A percentile compares a stretch with the other conserved stretches of the same genome.
These are phyloP conservation scores for Hipparchia semele DNA, from an alignment of 2,888 invertebrate species.

Conservation along the genomic window DNA sequence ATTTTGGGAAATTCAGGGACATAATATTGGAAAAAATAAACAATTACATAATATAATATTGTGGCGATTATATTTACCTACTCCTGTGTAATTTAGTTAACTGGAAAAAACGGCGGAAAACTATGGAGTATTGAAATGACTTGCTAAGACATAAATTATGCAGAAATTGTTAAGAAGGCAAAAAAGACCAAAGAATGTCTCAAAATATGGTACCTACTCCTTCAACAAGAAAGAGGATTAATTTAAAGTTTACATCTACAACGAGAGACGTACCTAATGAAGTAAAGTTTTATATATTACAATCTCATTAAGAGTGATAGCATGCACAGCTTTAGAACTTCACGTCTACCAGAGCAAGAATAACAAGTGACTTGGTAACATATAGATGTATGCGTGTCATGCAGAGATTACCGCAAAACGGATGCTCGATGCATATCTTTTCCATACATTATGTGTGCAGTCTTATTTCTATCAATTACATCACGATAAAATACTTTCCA, in stretches of 20 bases:
- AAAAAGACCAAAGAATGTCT: too few relatives aligned
- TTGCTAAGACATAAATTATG: too few relatives aligned
- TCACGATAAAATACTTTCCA: not conserved
- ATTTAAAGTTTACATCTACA: not conserved
- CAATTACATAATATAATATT: not conserved
- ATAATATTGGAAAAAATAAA: not conserved
- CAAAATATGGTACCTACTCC: too few relatives aligned
- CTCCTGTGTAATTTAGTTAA: too few relatives aligned
- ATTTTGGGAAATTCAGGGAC: not conserved
- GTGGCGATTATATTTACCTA: too few relatives aligned
- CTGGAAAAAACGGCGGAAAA: too few relatives aligned
- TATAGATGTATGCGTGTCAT: conserved; percentile 13
- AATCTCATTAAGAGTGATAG: conserved; percentile 4
- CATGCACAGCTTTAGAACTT: conserved; percentile 9
- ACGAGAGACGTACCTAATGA: not conserved
- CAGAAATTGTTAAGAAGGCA: too few relatives aligned
- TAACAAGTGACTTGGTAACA: not conserved
- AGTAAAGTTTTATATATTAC: not conserved
- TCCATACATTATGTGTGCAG: conserved; percentile 19
- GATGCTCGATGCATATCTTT: conserved; percentile 22
- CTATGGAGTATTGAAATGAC: too few relatives aligned
- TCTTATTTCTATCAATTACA: conserved; percentile 23
- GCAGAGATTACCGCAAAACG: conserved; percentile 17
- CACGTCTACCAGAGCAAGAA: conserved; percentile 6
- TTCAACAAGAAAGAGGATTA: not conserved